phyloP scores from a whole-genome alignment of 2,113 vertebrate species.

The Myanophis thanlyinensis region DNA sequence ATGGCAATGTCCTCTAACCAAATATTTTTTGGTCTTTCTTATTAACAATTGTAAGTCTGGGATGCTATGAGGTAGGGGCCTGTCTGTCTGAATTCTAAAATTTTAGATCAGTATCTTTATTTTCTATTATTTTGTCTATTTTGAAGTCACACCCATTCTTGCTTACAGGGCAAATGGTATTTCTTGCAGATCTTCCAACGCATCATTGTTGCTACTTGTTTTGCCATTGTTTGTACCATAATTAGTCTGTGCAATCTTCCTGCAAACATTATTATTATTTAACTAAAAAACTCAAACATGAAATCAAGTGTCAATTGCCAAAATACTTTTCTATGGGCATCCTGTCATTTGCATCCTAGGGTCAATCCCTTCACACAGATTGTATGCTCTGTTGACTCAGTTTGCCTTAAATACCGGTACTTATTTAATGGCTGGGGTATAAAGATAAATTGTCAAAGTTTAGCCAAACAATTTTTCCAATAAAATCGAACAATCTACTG shows the following conservation, averaged over 20 bases:
- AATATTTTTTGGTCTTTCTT: not conserved
- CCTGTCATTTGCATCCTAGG: not conserved
- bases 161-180: not conserved
- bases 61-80: not conserved
- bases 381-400: not conserved
- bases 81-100: not conserved
- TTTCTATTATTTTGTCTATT: not conserved
- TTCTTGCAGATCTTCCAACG: not conserved
- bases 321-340: not conserved
- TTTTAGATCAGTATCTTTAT: not conserved
- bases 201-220: not conserved
- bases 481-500: slow-evolving; percentile 14
- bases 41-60: not conserved
- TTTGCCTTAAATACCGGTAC: not conserved
- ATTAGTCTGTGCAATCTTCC: not conserved
- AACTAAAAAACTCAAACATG: not conserved
- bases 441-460: not conserved
- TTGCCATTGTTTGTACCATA: not conserved
- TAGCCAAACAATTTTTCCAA: not conserved
- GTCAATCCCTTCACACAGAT: not conserved
- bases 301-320: not conserved
- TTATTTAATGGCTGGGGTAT: not conserved
- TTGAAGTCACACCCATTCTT: not conserved
- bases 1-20: not conserved
- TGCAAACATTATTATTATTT: not conserved